Evolutionary conservation across 2,113 vertebrate genomes (phyloP).

Genomic region (Menidia beryllina): DNA sequence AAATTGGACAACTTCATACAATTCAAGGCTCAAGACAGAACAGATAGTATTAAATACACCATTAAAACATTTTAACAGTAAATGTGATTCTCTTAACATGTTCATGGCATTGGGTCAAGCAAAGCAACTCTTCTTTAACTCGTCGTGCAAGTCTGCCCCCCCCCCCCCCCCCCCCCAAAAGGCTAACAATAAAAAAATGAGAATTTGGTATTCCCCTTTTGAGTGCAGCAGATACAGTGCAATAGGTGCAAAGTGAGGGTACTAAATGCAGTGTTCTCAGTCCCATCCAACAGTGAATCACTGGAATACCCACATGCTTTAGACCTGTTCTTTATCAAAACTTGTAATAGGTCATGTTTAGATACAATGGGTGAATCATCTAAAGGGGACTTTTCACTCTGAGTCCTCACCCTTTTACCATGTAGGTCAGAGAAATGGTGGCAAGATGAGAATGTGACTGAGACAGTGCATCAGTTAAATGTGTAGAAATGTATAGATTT

Average conservation of each 20-base stretch:
- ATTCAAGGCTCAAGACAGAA: neutral
- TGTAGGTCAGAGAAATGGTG: slow-evolving; percentile 42
- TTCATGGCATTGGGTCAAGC: neutral
- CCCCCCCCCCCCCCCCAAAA: neutral
- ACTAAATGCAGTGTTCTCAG: slow-evolving; percentile 8
- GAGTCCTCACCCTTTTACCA: slow-evolving; percentile 33
- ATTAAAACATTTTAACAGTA: neutral
- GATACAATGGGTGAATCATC: slow-evolving; percentile 58
- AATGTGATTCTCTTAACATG: neutral
- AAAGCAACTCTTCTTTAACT: neutral
- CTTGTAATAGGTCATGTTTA: slow-evolving; percentile 53
- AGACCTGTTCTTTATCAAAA: slow-evolving; percentile 40
- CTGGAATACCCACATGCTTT: slow-evolving; percentile 56
- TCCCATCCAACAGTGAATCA: slow-evolving; percentile 64
- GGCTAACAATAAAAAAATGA: slow-evolving; percentile 3
- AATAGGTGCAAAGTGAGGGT: slow-evolving; percentile 21
- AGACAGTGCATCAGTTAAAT: slow-evolving; percentile 25
- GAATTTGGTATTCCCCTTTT: slow-evolving; percentile 49
- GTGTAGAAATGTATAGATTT: slow-evolving; percentile 17
- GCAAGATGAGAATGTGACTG: slow-evolving; percentile 26
- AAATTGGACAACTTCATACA: neutral
- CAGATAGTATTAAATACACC: neutral
- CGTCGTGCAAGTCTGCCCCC: neutral
- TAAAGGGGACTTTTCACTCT: slow-evolving; percentile 53
- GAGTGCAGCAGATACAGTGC: slow-evolving; percentile 17